These are phyloP conservation scores for Yasuhikotakia modesta DNA, from an alignment of 2,797 vertebrate species.

Conservation along the genomic window DNA sequence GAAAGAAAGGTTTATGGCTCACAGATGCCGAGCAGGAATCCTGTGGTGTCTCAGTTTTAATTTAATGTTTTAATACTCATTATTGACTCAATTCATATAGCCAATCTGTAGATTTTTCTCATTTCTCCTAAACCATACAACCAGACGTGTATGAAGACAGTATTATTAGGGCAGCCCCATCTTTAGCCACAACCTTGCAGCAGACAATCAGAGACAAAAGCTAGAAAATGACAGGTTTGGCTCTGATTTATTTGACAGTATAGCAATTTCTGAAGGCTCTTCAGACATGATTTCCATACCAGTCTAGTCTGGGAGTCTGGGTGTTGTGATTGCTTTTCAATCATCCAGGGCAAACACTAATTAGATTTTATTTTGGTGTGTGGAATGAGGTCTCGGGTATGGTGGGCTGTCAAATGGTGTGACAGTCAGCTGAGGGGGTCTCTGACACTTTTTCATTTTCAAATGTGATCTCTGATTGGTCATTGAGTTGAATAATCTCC, in stretches of 20 bases:
- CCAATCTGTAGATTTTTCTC: conserved; percentile 23
- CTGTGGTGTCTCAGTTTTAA: no score
- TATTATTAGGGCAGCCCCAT: conserved; percentile 58
- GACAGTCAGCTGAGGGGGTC: conserved; percentile 64
- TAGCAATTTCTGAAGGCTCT: conserved; percentile 63
- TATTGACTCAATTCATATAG: not conserved
- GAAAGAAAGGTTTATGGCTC: not conserved
- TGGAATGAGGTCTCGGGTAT: conserved; percentile 67
- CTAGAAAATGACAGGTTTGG: conserved; percentile 64
- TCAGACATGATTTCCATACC: conserved; percentile 69
- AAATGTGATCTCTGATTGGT: conserved; percentile 37
- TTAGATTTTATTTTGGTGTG: conserved; percentile 73
- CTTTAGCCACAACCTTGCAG: conserved; percentile 57
- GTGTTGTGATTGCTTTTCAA: conserved; percentile 81
- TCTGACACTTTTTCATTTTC: conserved; percentile 25
- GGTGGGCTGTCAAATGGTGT: conserved; percentile 64
- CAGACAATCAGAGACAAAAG: conserved; percentile 64
- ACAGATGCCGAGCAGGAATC: no score
- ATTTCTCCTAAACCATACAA: conserved; percentile 41
- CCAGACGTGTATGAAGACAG: conserved; percentile 42
- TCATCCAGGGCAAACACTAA: conserved; percentile 80
- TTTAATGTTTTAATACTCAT: no score
- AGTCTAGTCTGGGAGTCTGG: conserved; percentile 64
- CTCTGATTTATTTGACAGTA: conserved; percentile 67
- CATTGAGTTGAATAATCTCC: conserved; percentile 4